Evolutionary conservation across 2,888 invertebrate genomes (phyloP).

Genomic region (Endotricha flammealis): DNA sequence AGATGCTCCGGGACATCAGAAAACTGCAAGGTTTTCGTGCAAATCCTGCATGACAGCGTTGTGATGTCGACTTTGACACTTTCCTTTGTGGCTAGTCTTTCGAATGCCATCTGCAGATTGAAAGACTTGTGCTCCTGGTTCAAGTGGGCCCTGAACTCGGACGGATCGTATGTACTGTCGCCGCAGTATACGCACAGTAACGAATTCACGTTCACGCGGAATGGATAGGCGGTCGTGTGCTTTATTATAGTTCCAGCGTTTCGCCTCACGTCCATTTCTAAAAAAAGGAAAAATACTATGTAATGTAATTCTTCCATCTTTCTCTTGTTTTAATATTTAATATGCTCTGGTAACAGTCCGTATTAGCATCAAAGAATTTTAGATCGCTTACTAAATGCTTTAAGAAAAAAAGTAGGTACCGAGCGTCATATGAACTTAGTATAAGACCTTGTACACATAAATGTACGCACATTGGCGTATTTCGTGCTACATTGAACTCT

Average conservation of each 20-base stretch:
- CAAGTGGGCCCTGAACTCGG: slow-evolving; percentile 33
- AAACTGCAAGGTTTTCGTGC: slow-evolving; percentile 19
- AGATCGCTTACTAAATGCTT: too few species aligned
- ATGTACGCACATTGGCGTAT: too few species aligned
- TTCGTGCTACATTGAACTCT: too few species aligned
- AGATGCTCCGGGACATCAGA: slow-evolving; percentile 28
- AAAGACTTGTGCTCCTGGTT: slow-evolving; percentile 28
- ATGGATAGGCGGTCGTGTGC: slow-evolving; percentile 27
- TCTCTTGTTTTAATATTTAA: too few species aligned
- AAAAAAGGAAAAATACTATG: slow-evolving; percentile 23
- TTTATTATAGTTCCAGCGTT: slow-evolving; percentile 28
- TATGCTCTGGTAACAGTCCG: too few species aligned
- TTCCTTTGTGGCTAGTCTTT: slow-evolving; percentile 25
- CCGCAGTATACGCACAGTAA: slow-evolving; percentile 36
- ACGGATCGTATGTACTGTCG: slow-evolving; percentile 32
- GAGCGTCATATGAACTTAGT: too few species aligned
- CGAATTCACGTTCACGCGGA: slow-evolving; percentile 22
- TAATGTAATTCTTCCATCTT: too few species aligned
- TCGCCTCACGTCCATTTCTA: slow-evolving; percentile 25
- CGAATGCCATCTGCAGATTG: slow-evolving; percentile 27
- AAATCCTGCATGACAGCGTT: slow-evolving; percentile 30
- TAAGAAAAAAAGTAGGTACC: too few species aligned
- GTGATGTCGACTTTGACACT: slow-evolving; percentile 33
- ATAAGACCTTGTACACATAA: too few species aligned
- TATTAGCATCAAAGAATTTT: too few species aligned